phyloP scores from a whole-genome alignment of 2,888 invertebrate genomes.

The Drosophila paranaensis region DNA sequence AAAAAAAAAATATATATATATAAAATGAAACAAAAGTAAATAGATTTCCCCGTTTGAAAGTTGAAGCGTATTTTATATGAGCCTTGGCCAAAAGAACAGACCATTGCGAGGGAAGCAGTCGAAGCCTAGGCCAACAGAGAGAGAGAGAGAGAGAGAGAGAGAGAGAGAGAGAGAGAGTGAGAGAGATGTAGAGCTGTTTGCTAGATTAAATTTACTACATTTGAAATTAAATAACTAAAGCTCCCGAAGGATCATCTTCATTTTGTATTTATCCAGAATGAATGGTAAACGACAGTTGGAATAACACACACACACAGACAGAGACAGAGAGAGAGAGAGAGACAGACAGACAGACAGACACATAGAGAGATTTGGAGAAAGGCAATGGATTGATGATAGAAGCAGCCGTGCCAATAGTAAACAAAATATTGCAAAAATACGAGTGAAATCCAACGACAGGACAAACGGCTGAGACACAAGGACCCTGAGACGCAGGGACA shows the following conservation, averaged over 20 bases:
- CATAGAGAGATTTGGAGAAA: conserved; percentile 17
- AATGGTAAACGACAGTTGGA: conserved; percentile 79
- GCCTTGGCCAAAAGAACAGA: conserved; percentile 28
- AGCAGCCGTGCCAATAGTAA: conserved; percentile 59
- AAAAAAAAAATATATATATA: conserved; percentile 17
- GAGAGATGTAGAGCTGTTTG: conserved; percentile 51
- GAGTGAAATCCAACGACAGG: conserved; percentile 61
- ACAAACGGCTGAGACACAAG: conserved; percentile 23
- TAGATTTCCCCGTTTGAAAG: conserved; percentile 50
- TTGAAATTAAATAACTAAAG: conserved; percentile 81
- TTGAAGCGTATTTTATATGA: conserved; percentile 61
- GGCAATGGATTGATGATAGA: conserved; percentile 66
- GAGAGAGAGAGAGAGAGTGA: conserved; percentile 16
- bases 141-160: background rate
- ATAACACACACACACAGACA: conserved; percentile 37
- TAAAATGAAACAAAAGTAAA: conserved; percentile 36
- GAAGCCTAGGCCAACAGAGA: conserved; percentile 33
- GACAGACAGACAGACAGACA: background rate
- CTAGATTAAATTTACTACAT: conserved; percentile 80
- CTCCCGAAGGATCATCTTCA: conserved; percentile 81
- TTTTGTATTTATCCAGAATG: conserved; percentile 81
- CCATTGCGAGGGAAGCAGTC: conserved; percentile 14
- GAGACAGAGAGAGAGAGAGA: background rate
- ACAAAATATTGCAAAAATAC: conserved; percentile 73
- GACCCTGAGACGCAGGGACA: background rate